Conservation (phyloP, 2,797 vertebrate species). For the Capromys pilorides region DNA sequence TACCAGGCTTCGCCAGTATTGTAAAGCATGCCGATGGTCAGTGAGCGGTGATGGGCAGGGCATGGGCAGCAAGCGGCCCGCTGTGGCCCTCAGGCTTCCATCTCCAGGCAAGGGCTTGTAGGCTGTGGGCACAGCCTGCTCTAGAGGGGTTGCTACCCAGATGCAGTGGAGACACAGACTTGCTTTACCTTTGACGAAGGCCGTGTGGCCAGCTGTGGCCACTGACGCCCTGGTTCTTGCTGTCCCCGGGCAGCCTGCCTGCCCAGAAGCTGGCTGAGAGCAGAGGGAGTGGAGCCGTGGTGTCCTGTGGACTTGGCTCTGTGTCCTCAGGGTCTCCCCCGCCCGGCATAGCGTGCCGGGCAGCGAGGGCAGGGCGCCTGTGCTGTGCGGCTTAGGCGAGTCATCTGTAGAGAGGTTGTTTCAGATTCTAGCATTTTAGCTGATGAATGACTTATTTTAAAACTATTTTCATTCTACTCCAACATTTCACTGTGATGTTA, state of each 20-base stretch:
- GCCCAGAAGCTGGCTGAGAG: background rate
- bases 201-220: background rate
- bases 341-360: background rate
- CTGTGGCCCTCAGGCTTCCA: background rate
- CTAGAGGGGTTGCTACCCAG: background rate
- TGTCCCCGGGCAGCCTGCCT: background rate
- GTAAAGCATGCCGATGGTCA: background rate
- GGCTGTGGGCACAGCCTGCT: background rate
- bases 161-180: background rate
- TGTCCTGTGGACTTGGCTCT: background rate
- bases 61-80: background rate
- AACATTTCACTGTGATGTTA: slow-evolving; percentile 64
- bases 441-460: background rate
- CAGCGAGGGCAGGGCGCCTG: background rate
- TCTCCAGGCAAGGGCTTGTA: background rate
- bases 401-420: background rate
- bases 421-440: slow-evolving; percentile 38
- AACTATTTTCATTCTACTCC: slow-evolving; percentile 13
- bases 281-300: background rate
- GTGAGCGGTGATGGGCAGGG: background rate
- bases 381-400: background rate
- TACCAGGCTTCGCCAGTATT: background rate
- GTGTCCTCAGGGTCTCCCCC: background rate
- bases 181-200: background rate
- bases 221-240: background rate